These are phyloP conservation scores for Andricus curvator DNA, from an alignment of 2,888 invertebrate genomes.

Conservation along the genomic window DNA sequence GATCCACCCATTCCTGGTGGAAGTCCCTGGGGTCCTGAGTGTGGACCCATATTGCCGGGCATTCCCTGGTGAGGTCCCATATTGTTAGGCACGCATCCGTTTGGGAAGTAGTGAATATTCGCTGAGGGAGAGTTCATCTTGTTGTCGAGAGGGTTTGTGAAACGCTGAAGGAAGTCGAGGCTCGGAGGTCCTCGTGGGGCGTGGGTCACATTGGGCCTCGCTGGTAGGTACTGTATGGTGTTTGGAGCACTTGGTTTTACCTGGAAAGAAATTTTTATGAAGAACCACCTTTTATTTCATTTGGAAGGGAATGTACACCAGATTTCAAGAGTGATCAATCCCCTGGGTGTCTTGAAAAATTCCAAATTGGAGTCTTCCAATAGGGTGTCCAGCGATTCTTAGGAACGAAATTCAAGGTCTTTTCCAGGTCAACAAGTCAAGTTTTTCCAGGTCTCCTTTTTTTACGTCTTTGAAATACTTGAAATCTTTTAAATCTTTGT, in stretches of 20 bases:
- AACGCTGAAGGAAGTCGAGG: constrained; percentile 93
- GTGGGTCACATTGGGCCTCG: constrained; percentile 91
- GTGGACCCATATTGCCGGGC: constrained; percentile 77
- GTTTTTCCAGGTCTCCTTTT: no score
- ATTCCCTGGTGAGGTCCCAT: constrained; percentile 77
- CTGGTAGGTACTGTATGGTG: constrained; percentile 98
- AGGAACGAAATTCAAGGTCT: no score
- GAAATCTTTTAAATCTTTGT: no score
- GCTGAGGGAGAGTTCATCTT: constrained; percentile 84
- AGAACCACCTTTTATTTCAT: background rate
- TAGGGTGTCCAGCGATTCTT: no score
- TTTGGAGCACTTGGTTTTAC: constrained; percentile 98
- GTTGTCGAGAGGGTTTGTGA: constrained; percentile 90
- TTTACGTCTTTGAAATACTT: no score
- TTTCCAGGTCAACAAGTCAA: no score
- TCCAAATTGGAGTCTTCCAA: no score
- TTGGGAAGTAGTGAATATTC: constrained; percentile 88
- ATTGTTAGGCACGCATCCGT: constrained; percentile 80
- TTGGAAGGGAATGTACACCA: background rate
- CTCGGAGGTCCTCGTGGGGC: constrained; percentile 91
- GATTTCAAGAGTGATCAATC: no score
- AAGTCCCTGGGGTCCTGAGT: constrained; percentile 63
- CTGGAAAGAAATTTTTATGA: constrained; percentile 77
- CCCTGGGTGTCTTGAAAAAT: no score
- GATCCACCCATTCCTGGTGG: constrained; percentile 64